phyloP scores from a whole-genome alignment of 2,797 vertebrate species.

The Myripristis jacobus region DNA sequence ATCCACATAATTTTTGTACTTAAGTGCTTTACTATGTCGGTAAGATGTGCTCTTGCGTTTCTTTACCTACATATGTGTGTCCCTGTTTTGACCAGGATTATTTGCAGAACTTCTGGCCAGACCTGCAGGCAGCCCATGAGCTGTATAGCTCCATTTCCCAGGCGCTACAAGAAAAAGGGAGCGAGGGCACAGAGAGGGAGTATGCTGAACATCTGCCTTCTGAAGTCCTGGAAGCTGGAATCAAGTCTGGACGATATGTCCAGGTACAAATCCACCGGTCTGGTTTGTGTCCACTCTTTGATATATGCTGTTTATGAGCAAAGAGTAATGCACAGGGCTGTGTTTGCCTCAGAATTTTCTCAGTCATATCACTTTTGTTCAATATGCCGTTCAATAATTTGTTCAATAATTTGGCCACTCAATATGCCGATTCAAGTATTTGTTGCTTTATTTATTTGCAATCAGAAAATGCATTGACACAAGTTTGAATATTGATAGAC shows the following conservation, averaged over 20 bases:
- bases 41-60: neutral
- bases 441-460: no score
- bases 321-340: no score
- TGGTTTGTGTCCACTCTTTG: neutral
- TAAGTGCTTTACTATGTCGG: no score
- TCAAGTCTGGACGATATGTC: constrained; percentile 93
- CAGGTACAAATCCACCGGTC: constrained; percentile 80
- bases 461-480: no score
- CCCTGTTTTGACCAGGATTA: constrained; percentile 84
- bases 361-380: no score
- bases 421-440: no score
- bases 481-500: no score
- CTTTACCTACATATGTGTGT: neutral
- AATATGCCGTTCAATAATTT: no score
- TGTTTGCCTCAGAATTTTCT: no score
- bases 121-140: constrained; percentile 87
- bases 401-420: no score
- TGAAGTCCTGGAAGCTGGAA: constrained; percentile 91
- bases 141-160: constrained; percentile 90
- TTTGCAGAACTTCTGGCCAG: constrained; percentile 92
- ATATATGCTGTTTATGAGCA: no score
- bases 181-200: constrained; percentile 88
- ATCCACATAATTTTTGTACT: neutral
- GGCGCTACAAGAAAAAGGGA: constrained; percentile 86
- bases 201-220: constrained; percentile 89